Evolutionary conservation across 2,888 invertebrate genomes (phyloP), one percentile per base, ranked within the genome.

Genomic region (Tineola bisselliella): DNA sequence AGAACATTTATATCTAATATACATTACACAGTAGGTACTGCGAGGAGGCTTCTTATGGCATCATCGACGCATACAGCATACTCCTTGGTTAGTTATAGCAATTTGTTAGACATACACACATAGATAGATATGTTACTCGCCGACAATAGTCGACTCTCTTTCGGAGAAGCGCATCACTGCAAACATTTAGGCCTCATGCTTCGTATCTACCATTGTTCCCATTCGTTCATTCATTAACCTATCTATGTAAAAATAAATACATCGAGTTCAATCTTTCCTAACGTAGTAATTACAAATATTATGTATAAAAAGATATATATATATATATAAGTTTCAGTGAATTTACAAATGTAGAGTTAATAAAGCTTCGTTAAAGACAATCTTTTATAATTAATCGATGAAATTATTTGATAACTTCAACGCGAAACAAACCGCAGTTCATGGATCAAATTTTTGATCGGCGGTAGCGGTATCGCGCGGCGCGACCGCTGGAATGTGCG

Each of bases 331-430:
- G 81, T 80, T 83, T 84, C 78, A 83, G 79, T 84, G 82, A 81
- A 83, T 87, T 83, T 84, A 84, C 82, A 86, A 80, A 79, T 82
- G 77, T 84, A 84, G 84, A 84, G 84, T 87, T 87, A 87, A 84
- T 87, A 87, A 87, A 87, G 86, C 86, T 87, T 84, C 79, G 75
- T 83, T 83, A 82, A 82, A 84, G 82, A 83, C 81, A 77, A 79
- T 79, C 74, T 75, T 80, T 82, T 79, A 84, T 75, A 80, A 69
- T 74, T 83, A 81, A 68, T 75, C 79, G 87, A 83, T 81, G 86
- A 86, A 84, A 84, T 86, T 79, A 84, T 87, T 81, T 76, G 65
- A 84, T 86, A 86, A 86, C 79, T 84, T 82, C 84, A 86, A 82
- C 83, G 79, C 77, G 78, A 79, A 79, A 77, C 79, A 79, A 82